Base-by-base conservation (phyloP, 2,888 invertebrate genomes). In the Ectropis crepuscularia region DNA sequence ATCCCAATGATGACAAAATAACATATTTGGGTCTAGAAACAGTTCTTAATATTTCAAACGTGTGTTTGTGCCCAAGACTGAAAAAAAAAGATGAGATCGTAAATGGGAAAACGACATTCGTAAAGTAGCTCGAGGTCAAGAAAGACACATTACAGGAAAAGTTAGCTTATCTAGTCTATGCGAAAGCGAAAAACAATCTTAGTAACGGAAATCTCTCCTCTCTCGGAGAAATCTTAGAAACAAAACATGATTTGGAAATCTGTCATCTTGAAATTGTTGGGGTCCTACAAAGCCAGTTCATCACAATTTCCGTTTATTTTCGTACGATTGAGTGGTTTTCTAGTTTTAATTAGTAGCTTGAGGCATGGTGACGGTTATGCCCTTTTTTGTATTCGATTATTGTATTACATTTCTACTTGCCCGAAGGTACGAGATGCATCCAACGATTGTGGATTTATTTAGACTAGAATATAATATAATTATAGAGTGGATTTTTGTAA, bases 281-380 rank as follows among this genome's bases (percentile, higher is more conserved):
- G 6, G 12, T 53, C 58, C 48, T 55, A 58, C 57, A 55, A 63
- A 67, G 74, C 71, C 74, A 74, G 70, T 73, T 75, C 73, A 69
- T 63, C 67, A 63, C 47, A 54, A 54, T 50, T 65, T 69, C 58
- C 53, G 41, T 51, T 54, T 57, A 6, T 51, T 45, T 60, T 50
- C 53, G 2, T 57, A 53, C 45, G n/a, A 63, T 51, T 65, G 72
- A 68, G 72, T 72, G 72, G 57, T 61, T 74, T 74, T 73, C 78
- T 80, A 74, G 79, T 79, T 77, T 76, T 75, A 72, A 69, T 69
- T 87, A 87, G 85, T 70, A 76, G 90, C 90, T 92, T 90, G 88
- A 81, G 86, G 91, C 90, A 91, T 91, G 92, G 88, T 90, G 88
- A 79, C 85, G 88, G 88, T 81, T 77, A 71, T 68, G 67, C 71